These are phyloP conservation scores for Leptodactylus fallax DNA, from an alignment of 2,797 vertebrate genomes.

Conservation along the genomic window DNA sequence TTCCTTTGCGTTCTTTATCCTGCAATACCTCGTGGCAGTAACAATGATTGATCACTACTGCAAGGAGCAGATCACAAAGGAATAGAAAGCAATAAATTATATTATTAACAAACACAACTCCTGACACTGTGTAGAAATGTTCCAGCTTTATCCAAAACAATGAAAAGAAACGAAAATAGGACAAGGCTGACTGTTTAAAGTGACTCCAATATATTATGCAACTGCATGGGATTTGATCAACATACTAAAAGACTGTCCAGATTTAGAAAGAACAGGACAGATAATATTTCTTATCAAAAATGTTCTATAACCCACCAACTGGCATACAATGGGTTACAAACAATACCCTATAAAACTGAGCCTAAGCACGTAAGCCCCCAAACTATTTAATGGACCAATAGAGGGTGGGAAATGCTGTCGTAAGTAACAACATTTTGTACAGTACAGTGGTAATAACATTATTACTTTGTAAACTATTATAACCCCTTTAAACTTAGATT, in stretches of 20 bases:
- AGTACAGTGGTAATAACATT: too few species aligned
- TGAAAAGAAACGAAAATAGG: not conserved
- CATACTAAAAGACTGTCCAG: too few species aligned
- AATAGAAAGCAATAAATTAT: not conserved
- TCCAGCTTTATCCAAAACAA: conserved; percentile 7
- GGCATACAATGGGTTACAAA: too few species aligned
- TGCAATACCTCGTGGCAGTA: not conserved
- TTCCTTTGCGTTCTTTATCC: not conserved
- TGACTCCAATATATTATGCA: not conserved
- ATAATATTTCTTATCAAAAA: too few species aligned
- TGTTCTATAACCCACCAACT: too few species aligned
- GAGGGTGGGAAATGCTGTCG: too few species aligned
- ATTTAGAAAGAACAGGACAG: not conserved
- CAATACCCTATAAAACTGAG: too few species aligned
- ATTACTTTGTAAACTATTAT: too few species aligned
- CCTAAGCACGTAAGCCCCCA: too few species aligned
- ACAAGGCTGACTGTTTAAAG: not conserved
- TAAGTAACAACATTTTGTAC: too few species aligned
- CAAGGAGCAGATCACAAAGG: not conserved
- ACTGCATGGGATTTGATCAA: not conserved
- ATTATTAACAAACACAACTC: not conserved
- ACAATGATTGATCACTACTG: not conserved
- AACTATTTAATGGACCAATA: too few species aligned
- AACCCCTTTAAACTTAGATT: too few species aligned
- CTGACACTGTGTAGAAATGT: conserved; percentile 1